Conservation (phyloP, 2,113 vertebrate species). For the Cyprinus carpio region DNA sequence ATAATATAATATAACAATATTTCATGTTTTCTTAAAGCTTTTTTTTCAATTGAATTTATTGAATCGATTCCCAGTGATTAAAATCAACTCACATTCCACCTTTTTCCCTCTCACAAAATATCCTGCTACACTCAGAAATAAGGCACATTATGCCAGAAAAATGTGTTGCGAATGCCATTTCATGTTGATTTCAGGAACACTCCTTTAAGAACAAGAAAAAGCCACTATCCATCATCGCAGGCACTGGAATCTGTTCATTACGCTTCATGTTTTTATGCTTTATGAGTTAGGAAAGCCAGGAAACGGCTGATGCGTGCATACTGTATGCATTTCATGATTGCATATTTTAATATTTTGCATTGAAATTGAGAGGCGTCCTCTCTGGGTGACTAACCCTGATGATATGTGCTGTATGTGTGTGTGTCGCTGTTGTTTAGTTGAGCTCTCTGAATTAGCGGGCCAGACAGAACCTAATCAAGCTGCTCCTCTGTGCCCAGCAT, state of each 20-base stretch:
- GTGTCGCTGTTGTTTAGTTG: slow-evolving; percentile 17
- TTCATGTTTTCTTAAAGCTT: too few species aligned
- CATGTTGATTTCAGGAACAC: not conserved
- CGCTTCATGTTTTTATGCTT: not conserved
- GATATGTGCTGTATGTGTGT: not conserved
- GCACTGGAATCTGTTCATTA: not conserved
- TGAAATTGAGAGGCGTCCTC: slow-evolving; percentile 9
- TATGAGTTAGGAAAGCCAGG: not conserved
- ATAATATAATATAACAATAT: too few species aligned
- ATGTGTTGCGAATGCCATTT: not conserved
- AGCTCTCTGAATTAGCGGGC: not conserved
- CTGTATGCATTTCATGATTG: not conserved
- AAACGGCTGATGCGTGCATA: not conserved
- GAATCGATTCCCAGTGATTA: not conserved
- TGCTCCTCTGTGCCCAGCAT: not conserved
- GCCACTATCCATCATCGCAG: not conserved
- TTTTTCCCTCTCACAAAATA: not conserved
- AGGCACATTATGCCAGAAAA: not conserved
- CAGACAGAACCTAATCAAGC: slow-evolving; percentile 41
- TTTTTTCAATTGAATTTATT: too few species aligned
- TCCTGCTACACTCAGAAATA: not conserved
- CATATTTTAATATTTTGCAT: slow-evolving; percentile 2
- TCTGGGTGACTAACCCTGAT: slow-evolving; percentile 22
- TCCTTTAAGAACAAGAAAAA: not conserved
- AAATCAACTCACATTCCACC: not conserved